Base-by-base conservation (phyloP, 2,888 invertebrate species). In the Tetragonula carbonaria region DNA sequence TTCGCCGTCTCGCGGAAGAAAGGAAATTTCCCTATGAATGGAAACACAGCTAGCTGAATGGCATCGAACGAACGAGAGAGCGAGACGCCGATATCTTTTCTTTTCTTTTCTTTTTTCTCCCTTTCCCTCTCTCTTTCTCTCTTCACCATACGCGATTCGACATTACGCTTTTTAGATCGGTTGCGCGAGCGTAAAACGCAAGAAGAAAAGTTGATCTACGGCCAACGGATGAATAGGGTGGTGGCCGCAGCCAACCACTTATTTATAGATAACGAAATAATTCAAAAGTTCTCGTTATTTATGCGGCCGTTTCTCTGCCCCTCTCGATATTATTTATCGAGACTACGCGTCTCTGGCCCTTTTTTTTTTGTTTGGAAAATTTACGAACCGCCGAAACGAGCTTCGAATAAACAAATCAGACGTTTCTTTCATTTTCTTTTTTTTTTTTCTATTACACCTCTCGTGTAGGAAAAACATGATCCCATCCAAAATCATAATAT, bases 11-110 rank as follows among this genome's bases (percentile, higher is more conserved):
- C 23, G 16, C 16, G 14, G 65, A 77, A 77, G 70, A 80, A 80
- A 71, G 77, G 38, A 71, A 77, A 80, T 77, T 77, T 80, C 63
- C 77, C 63, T 80, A 71, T 71, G 80, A 77, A 80, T 80, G 65
- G 63, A 50, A 77, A 80, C 63, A 80, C 63, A 51, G 80, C 65
- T n/a, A 33, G 68, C 50, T 76, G 77, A 80, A 76, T 63, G 68
- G 45, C 63, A 55, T 38, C 50, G 68, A 80, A 74, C n/a, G 74
- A 74, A 74, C 62, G 45, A 21, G 77, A 21, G 77, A 65, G 68
- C 79, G 55, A 62, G 62, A 23, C 21, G 38, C 62, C 45, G 76
- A 79, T 79, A 79, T 63, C 57, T 74, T 74, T 74, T 55, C 8
- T 8, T 45, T 45, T 45, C 8, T 8, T 45, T 38, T 38, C 38